These are phyloP conservation scores for Gobius niger DNA, from an alignment of 2,113 vertebrate species.

Conservation along the genomic window DNA sequence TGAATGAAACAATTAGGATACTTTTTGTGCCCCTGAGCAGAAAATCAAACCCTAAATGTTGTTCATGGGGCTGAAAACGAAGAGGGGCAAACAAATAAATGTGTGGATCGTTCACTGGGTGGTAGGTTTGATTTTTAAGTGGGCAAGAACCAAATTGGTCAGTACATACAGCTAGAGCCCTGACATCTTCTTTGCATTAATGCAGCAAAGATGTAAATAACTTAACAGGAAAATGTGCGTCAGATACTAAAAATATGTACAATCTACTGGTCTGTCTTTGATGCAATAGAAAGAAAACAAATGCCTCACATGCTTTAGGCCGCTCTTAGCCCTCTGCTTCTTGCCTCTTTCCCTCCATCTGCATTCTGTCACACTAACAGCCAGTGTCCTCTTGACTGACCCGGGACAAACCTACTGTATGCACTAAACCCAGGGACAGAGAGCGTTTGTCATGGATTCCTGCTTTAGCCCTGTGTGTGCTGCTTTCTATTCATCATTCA, in stretches of 20 bases:
- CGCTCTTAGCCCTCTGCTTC: neutral
- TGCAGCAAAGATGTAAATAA: too few species aligned
- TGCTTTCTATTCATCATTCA: neutral
- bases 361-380: constrained; percentile 41
- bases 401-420: neutral
- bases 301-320: neutral
- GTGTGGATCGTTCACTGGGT: too few species aligned
- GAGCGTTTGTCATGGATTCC: neutral
- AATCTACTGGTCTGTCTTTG: neutral
- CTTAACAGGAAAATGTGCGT: neutral
- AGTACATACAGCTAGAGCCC: too few species aligned
- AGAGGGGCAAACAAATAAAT: too few species aligned
- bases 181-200: too few species aligned
- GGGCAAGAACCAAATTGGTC: too few species aligned
- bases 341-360: neutral
- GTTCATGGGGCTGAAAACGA: too few species aligned
- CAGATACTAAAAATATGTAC: neutral
- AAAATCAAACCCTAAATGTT: too few species aligned
- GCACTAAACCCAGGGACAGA: neutral
- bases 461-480: neutral
- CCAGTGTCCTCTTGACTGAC: constrained; percentile 8
- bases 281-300: neutral
- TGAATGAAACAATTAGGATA: too few species aligned
- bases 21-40: too few species aligned
- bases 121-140: too few species aligned